phyloP scores from a whole-genome alignment of 1,140 invertebrate genomes.

The Hypothenemus hampei region DNA sequence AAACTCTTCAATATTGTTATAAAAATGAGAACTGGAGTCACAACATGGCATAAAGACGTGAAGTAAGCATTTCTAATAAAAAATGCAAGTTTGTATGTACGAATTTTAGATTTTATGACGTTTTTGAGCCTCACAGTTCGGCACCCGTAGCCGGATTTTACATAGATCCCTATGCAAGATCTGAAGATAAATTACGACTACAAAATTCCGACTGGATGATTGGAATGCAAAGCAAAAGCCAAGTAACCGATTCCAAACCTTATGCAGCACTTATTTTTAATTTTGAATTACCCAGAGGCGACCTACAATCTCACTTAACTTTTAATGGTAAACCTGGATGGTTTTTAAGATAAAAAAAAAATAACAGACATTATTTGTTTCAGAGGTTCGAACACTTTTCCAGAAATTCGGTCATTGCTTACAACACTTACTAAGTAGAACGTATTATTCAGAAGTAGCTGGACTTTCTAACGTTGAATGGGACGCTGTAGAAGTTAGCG shows the following conservation, averaged over 20 bases:
- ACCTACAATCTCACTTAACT: slow-evolving; percentile 64
- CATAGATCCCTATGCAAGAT: slow-evolving; percentile 72
- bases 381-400: slow-evolving; percentile 71
- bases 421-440: slow-evolving; percentile 74
- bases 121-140: slow-evolving; percentile 65
- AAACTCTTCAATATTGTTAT: slow-evolving; percentile 80
- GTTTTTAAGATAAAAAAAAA: too few relatives aligned
- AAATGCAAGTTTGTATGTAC: background rate
- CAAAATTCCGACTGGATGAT: slow-evolving; percentile 60
- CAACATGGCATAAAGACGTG: slow-evolving; percentile 81
- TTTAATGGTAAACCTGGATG: slow-evolving; percentile 48
- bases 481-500: slow-evolving; percentile 78
- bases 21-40: slow-evolving; percentile 59
- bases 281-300: slow-evolving; percentile 59
- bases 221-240: slow-evolving; percentile 62
- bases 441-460: slow-evolving; percentile 75
- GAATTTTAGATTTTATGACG: slow-evolving; percentile 59
- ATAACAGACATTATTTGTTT: background rate
- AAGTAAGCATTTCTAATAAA: slow-evolving; percentile 37
- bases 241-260: slow-evolving; percentile 56
- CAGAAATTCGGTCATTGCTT: slow-evolving; percentile 79
- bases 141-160: slow-evolving; percentile 74
- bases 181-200: slow-evolving; percentile 55
- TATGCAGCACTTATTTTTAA: slow-evolving; percentile 78
- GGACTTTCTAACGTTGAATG: slow-evolving; percentile 85